A percentile compares a stretch with the other conserved stretches of the same genome.
Evolutionary conservation across 2,888 invertebrate genomes (phyloP).

Genomic region (Limnephilus marmoratus): DNA sequence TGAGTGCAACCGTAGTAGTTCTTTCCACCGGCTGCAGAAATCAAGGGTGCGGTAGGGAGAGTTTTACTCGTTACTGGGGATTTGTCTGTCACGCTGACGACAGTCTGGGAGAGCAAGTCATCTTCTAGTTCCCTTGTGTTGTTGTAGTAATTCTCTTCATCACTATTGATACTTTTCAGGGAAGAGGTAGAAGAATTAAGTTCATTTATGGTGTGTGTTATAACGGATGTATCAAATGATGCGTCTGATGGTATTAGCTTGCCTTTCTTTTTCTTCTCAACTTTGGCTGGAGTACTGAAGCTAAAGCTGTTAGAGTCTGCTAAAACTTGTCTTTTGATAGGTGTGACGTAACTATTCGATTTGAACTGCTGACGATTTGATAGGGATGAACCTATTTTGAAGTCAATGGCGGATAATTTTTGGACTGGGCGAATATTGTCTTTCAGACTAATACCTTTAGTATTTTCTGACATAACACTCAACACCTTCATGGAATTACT

Average conservation of each 20-base stretch:
- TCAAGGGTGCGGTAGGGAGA: background rate
- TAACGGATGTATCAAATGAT: conserved; percentile 23
- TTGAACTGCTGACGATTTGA: background rate
- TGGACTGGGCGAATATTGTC: background rate
- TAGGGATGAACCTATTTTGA: conserved; percentile 18
- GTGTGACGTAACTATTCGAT: conserved; percentile 14
- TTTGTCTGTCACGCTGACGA: background rate
- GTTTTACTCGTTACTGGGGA: background rate
- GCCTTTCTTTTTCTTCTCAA: conserved; percentile 9
- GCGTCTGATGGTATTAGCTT: background rate
- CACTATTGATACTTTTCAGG: conserved; percentile 20
- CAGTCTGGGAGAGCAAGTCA: conserved; percentile 40
- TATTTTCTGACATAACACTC: conserved; percentile 3
- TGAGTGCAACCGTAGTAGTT: conserved; percentile 38
- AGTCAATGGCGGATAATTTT: conserved; percentile 28
- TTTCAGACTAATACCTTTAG: background rate
- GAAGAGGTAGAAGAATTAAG: conserved; percentile 33
- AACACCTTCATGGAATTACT: background rate
- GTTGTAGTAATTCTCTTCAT: conserved; percentile 32
- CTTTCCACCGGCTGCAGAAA: background rate
- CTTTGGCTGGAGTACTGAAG: conserved; percentile 45
- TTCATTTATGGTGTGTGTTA: conserved; percentile 14
- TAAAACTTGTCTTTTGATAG: conserved; percentile 38
- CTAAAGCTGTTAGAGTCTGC: conserved; percentile 29
- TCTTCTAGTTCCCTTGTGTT: conserved; percentile 46